Evolutionary conservation across 2,113 vertebrate genomes (phyloP).

Genomic region (Colinus virginianus): DNA sequence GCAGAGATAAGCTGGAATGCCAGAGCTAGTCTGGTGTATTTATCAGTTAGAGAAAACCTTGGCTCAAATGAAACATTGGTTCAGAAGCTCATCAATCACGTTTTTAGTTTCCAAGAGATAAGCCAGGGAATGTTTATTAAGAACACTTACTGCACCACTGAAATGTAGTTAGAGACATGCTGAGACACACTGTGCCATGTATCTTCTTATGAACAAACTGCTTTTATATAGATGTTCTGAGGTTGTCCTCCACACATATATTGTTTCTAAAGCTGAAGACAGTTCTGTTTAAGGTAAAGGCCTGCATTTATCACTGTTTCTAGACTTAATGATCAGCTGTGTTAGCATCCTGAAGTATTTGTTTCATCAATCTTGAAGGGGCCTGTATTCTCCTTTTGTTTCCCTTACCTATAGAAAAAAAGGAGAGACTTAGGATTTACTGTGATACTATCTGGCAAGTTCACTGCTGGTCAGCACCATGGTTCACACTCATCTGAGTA

Average conservation of each 20-base stretch:
- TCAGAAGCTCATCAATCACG: conserved; percentile 54
- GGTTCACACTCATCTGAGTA: rapidly evolving
- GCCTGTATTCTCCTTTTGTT: background rate
- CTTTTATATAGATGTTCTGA: background rate
- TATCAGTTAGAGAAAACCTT: conserved; percentile 80
- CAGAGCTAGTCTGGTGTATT: conserved; percentile 73
- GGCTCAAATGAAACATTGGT: conserved; percentile 68
- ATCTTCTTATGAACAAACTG: background rate
- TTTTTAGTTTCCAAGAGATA: conserved; percentile 56
- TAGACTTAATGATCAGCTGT: background rate
- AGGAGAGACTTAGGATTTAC: background rate
- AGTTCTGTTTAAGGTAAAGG: background rate
- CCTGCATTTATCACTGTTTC: background rate
- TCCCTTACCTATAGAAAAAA: background rate
- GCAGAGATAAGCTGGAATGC: conserved; percentile 84
- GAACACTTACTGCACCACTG: background rate
- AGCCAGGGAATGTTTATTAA: conserved; percentile 34
- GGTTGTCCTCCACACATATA: background rate
- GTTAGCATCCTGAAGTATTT: background rate
- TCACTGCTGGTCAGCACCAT: background rate
- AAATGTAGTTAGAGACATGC: background rate
- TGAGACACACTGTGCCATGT: background rate
- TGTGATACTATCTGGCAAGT: background rate
- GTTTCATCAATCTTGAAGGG: background rate
- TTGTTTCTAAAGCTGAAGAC: background rate